phyloP scores from a whole-genome alignment of 2,797 vertebrate genomes.

The Chaetophractus vellerosus region DNA sequence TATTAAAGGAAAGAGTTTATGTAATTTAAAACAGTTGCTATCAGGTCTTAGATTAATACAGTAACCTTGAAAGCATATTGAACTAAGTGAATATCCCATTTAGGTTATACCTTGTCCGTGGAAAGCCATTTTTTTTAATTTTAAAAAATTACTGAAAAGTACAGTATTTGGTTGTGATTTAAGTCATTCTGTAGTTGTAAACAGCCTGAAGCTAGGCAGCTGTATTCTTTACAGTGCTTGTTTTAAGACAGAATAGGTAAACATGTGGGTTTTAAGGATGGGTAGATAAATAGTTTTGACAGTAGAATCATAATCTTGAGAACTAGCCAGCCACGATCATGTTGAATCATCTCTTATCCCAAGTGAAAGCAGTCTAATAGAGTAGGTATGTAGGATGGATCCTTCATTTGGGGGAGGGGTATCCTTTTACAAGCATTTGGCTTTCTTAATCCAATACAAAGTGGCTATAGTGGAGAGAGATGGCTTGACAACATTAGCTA shows the following conservation, averaged over 20 bases:
- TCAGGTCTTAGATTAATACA: background rate
- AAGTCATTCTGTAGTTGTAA: constrained; percentile 58
- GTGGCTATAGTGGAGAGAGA: background rate
- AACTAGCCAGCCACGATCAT: constrained; percentile 60
- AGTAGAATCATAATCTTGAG: constrained; percentile 79
- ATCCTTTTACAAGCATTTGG: background rate
- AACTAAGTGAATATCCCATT: constrained; percentile 41
- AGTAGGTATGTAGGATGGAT: background rate
- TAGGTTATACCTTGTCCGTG: background rate
- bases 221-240: constrained; percentile 75
- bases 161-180: constrained; percentile 67
- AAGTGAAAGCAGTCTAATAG: constrained; percentile 47
- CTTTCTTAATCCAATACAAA: constrained; percentile 59
- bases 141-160: constrained; percentile 69
- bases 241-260: constrained; percentile 78
- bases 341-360: constrained; percentile 68
- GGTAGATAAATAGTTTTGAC: constrained; percentile 76
- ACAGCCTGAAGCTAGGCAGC: constrained; percentile 67
- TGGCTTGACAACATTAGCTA: constrained; percentile 41
- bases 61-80: constrained; percentile 57
- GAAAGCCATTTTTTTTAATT: constrained; percentile 76
- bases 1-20: background rate
- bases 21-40: background rate
- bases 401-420: background rate
- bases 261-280: constrained; percentile 70